Evolutionary conservation across 1,140 invertebrate genomes (phyloP), one percentile per base, ranked within the genome.

Genomic region (Solenopsis fugax): DNA sequence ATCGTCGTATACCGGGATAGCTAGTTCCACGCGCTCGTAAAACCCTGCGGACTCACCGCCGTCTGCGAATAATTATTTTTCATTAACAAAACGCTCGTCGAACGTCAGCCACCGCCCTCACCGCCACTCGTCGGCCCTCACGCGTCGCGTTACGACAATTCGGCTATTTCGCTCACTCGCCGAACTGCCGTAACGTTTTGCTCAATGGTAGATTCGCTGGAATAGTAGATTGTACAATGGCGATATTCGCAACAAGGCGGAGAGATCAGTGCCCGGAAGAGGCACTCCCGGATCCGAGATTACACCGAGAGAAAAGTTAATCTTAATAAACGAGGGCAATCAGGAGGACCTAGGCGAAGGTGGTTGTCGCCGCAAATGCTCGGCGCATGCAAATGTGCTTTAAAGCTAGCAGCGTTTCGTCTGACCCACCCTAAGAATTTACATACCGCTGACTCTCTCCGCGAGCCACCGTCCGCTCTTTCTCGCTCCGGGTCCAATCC

Each of bases 241-340:
- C 76, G 41, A 67, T 54, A 64, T 82, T 69, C 41, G 45, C 71
- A 50, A 13, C 29, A 73, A 73, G 72, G 85, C 65, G 65, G 21
- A 69, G 71, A 67, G 65, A 72, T 80, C 62, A 56, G 24, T 45
- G 37, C 34, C 29, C 37, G 29, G 71, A 78, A 60, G 77, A 76
- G 54, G 37, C n/a, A 12, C 48, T 62, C 24, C 62, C 18, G 52
- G 24, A 56, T 48, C 87, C 87, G 92, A 94, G 94, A 94, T 94
- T 94, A 94, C 89, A 81, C 86, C 65, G 93, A 94, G 94, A 94
- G 95, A 94, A 95, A 95, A 95, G 95, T 95, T 95, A 95, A 95
- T 95, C 95, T 95, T 95, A 95, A 95, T 95, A 95, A 95, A 95
- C 93, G 94, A 94, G 93, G 94, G 94, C 91, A 95, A 95, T 95